A percentile compares a stretch with the other conserved stretches of the same genome.
These are phyloP conservation scores for Pterocles orientalis DNA, from an alignment of 2,113 vertebrate species.

Conservation along the genomic window DNA sequence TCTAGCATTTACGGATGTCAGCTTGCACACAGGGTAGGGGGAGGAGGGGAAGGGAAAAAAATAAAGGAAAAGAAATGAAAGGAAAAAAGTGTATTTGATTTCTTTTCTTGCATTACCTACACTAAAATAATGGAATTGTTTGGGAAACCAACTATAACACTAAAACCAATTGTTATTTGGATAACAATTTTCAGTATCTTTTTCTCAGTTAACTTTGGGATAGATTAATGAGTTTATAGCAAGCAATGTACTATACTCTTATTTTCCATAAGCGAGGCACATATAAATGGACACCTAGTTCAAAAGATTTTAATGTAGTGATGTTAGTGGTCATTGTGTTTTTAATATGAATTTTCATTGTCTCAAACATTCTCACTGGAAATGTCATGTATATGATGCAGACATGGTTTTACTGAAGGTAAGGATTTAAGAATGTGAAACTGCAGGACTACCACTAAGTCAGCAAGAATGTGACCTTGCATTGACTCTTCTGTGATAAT, in stretches of 20 bases:
- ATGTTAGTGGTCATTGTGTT: neutral
- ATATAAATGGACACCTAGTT: neutral
- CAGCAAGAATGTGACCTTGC: neutral
- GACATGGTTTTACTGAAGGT: neutral
- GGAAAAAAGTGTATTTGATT: neutral
- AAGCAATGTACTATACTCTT: neutral
- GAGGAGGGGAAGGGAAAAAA: too few relatives aligned
- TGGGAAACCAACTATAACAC: neutral
- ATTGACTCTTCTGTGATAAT: neutral
- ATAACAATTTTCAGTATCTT: neutral
- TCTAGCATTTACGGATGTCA: neutral
- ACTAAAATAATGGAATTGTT: neutral
- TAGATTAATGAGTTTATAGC: neutral
- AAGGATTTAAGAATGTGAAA: neutral
- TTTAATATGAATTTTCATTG: neutral
- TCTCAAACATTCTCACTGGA: neutral
- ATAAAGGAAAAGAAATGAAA: fast-evolving
- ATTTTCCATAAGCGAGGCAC: neutral
- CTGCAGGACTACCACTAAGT: neutral
- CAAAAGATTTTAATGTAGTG: neutral
- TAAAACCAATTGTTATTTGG: neutral
- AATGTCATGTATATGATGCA: neutral
- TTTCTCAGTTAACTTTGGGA: neutral
- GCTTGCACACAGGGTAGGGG: neutral
- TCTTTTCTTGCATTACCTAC: neutral